Evolutionary conservation across 2,797 vertebrate genomes (phyloP), one percentile per base, ranked within the genome.

Genomic region (Enteromius viviparus): DNA sequence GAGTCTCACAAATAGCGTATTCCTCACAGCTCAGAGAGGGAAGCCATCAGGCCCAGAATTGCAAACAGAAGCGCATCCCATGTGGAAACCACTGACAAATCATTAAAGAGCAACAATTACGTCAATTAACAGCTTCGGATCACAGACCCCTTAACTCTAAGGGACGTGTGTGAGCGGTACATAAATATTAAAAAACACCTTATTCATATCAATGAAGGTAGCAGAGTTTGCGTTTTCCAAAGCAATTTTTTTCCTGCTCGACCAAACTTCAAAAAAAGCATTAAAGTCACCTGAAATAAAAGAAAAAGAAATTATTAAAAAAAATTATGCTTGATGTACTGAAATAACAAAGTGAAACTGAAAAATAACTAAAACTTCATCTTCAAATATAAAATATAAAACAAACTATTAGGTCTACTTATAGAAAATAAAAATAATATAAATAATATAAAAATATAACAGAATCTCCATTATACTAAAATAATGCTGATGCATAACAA

Each of bases 51-150:
- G 72, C 47, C 71, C 80, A 26, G 58, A 77, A 78, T 55, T 75
- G 69, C 72, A 83, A 74, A 79, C 66, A 70, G 37, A 81, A 71
- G 55, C 21, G n/a, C 80, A 76, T 81, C 84, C 76, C 64, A 17
- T 49, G 84, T 76, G 82, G 47, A 80, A 82, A 84, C 72, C 26
- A 72, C 87, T 74, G 65, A 66, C 65, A 78, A 70, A 76, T 80
- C 80, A 82, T 84, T 77, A 86, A 76, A 84, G 53, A 77, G 70
- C 53, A 82, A 80, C 82, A 86, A 79, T 82, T 79, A 82, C 76
- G 12, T 78, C 78, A 84, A 82, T 82, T 77, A 88, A 80, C 81
- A 78, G 84, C 78, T 72, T 29, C 11, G 17, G 55, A 84, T 85
- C 76, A 84, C 65, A 87, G 26, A 40, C 45, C 19, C 70, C 77